Evolutionary conservation across 2,888 invertebrate genomes (phyloP).

Genomic region (Ormyrus thymus): DNA sequence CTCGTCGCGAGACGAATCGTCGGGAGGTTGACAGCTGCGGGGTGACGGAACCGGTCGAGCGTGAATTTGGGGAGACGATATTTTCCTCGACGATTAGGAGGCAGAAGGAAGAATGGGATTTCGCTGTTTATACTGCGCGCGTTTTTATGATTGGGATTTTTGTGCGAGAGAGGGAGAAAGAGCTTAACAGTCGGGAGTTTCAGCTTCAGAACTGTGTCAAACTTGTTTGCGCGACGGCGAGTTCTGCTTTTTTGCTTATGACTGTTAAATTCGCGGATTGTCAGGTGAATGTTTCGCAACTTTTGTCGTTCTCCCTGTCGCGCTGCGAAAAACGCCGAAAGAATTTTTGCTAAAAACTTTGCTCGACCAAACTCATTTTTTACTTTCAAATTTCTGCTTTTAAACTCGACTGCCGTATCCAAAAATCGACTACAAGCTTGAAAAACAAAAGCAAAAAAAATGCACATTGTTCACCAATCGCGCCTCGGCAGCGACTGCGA

Average conservation of each 20-base stretch:
- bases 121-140: too few relatives aligned
- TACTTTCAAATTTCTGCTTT: too few relatives aligned
- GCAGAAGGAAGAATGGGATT: neutral
- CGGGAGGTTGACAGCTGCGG: constrained; percentile 36
- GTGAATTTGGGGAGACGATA: constrained; percentile 7
- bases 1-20: constrained; percentile 15
- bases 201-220: too few relatives aligned
- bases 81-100: constrained; percentile 3
- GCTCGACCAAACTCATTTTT: too few relatives aligned
- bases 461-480: too few relatives aligned
- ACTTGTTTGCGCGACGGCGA: too few relatives aligned
- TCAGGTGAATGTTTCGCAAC: neutral
- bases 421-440: neutral
- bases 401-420: too few relatives aligned
- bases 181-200: too few relatives aligned
- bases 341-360: too few relatives aligned
- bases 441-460: neutral
- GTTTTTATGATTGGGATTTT: too few relatives aligned
- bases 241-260: neutral
- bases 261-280: neutral
- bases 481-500: constrained; percentile 17
- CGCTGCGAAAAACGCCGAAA: too few relatives aligned
- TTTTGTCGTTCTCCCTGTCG: neutral
- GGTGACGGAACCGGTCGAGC: constrained; percentile 30
- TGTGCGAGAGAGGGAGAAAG: too few relatives aligned